A percentile compares a stretch with the other conserved stretches of the same genome.
These are phyloP conservation scores for Ibidorhyncha struthersii DNA, from an alignment of 2,113 vertebrate species.

Conservation along the genomic window DNA sequence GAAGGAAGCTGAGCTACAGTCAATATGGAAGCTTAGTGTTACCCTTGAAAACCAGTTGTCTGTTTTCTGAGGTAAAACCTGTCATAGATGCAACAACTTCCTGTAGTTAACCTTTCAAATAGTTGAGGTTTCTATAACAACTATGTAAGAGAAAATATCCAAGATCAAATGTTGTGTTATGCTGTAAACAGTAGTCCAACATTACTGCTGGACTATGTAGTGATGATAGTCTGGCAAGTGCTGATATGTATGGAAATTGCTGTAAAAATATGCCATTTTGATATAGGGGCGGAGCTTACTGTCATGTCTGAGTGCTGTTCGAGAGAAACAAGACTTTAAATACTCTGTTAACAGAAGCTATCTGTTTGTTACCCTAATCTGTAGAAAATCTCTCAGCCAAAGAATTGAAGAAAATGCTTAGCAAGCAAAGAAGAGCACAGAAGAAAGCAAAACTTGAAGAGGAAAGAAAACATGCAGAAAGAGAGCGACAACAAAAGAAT, in stretches of 20 bases:
- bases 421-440: constrained; percentile 82
- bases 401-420: constrained; percentile 84
- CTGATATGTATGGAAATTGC: neutral
- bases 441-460: constrained; percentile 83
- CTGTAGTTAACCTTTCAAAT: neutral
- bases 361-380: constrained; percentile 1
- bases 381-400: constrained; percentile 82
- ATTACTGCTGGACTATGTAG: neutral
- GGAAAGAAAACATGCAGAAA: constrained; percentile 78
- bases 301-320: neutral
- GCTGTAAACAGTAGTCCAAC: neutral
- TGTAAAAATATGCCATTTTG: neutral
- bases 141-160: neutral
- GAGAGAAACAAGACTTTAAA: neutral
- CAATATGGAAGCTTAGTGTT: neutral
- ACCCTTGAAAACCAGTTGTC: neutral
- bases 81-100: neutral
- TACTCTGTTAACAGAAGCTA: neutral
- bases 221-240: neutral
- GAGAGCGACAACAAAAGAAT: constrained; percentile 78
- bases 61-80: neutral
- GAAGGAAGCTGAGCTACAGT: neutral
- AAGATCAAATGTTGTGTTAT: neutral
- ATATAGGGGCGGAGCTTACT: neutral
- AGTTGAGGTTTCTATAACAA: neutral